These are phyloP conservation scores for Rhinichthys osculus DNA, from an alignment of 2,797 vertebrate species.

Conservation along the genomic window DNA sequence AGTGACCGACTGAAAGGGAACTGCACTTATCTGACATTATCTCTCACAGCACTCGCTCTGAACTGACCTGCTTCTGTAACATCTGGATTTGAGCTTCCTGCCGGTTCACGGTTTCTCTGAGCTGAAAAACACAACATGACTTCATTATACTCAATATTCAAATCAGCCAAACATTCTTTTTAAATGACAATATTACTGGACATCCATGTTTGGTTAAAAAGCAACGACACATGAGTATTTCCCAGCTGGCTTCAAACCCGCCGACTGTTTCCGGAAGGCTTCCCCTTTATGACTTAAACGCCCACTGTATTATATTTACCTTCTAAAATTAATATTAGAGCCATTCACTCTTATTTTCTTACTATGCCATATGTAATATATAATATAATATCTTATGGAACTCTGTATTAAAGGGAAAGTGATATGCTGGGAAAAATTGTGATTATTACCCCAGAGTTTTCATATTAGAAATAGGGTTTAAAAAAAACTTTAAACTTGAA, in stretches of 20 bases:
- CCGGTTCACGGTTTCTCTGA: conserved; percentile 71
- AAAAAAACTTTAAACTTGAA: background rate
- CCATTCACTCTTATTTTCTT: background rate
- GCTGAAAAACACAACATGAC: conserved; percentile 67
- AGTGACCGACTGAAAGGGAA: no score
- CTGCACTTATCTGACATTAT: background rate
- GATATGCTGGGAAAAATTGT: background rate
- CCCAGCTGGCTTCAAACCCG: background rate
- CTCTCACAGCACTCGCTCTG: background rate
- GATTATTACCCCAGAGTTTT: background rate
- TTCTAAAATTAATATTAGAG: background rate
- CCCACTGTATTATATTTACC: background rate
- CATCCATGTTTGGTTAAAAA: background rate
- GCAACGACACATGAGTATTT: no score
- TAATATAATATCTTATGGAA: background rate
- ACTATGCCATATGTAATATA: background rate
- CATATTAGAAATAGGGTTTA: background rate
- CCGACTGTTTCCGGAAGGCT: background rate
- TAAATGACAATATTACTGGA: background rate
- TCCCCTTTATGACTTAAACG: background rate
- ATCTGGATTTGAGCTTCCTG: conserved; percentile 78
- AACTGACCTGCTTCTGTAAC: conserved; percentile 80
- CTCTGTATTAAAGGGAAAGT: background rate
- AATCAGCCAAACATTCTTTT: background rate
- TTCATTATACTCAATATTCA: background rate